Evolutionary conservation across 2,113 vertebrate genomes (phyloP).

Genomic region (Nibea coibor): DNA sequence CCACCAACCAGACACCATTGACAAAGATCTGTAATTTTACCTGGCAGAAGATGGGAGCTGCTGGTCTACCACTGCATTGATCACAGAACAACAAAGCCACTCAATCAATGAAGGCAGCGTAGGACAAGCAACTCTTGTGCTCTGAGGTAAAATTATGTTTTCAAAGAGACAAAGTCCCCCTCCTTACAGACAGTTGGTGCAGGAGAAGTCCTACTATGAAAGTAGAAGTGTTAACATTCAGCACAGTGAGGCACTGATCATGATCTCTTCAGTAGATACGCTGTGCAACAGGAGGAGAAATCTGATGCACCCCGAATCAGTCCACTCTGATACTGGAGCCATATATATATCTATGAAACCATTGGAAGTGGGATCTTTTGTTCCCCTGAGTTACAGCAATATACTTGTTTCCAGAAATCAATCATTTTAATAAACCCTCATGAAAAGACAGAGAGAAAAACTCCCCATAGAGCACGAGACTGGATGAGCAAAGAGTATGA

Average conservation of each 20-base stretch:
- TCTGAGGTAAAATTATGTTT: no score
- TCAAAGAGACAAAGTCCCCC: not conserved
- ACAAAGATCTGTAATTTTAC: no score
- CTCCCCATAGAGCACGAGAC: not conserved
- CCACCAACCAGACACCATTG: no score
- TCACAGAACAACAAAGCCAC: no score
- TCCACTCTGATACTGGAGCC: not conserved
- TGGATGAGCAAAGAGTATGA: not conserved
- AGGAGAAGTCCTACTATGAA: not conserved
- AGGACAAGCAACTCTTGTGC: no score
- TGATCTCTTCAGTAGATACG: not conserved
- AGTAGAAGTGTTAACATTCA: not conserved
- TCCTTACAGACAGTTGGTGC: not conserved
- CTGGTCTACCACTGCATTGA: no score
- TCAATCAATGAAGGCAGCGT: no score
- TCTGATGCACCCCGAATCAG: not conserved
- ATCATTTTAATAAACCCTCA: not conserved
- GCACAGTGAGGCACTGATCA: not conserved
- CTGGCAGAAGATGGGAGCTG: no score
- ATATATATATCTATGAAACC: not conserved
- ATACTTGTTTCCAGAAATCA: constrained; percentile 1
- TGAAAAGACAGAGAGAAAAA: not conserved
- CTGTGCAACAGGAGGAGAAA: not conserved
- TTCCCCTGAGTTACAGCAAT: not conserved
- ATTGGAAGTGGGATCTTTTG: not conserved